A percentile compares a stretch with the other conserved stretches of the same genome.
Conservation (phyloP, 2,888 invertebrate species). For the Theodoxus fluviatilis region DNA sequence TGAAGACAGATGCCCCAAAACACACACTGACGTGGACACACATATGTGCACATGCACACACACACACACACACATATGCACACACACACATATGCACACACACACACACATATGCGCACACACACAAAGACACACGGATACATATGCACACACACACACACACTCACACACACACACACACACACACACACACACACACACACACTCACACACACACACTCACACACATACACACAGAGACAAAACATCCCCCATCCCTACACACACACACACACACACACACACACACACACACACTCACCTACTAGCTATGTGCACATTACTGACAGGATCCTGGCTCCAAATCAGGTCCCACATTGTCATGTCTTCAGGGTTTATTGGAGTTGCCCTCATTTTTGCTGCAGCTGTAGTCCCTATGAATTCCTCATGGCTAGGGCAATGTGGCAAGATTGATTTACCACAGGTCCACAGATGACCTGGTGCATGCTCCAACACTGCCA, state of each 20-base stretch:
- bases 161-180: background rate
- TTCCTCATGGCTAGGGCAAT: too few relatives aligned
- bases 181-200: slow-evolving; percentile 7
- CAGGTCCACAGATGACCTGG: too few relatives aligned
- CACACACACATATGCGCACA: background rate
- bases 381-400: too few relatives aligned
- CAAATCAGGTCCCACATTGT: too few relatives aligned
- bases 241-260: background rate
- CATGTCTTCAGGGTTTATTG: too few relatives aligned
- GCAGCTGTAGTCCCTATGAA: too few relatives aligned
- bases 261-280: background rate
- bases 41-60: background rate
- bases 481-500: too few relatives aligned
- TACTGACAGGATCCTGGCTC: too few relatives aligned
- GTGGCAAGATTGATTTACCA: too few relatives aligned
- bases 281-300: slow-evolving; percentile 2
- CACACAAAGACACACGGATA: background rate
- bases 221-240: background rate
- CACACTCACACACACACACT: slow-evolving; percentile 16
- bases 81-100: slow-evolving; percentile 10
- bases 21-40: background rate
- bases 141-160: background rate
- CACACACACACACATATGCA: slow-evolving; percentile 10
- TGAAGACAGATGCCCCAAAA: too few relatives aligned
- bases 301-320: too few relatives aligned